Evolutionary conservation across 2,797 vertebrate species (phyloP), one percentile per base, ranked within the genome.

Genomic region (Gorsachius magnificus): DNA sequence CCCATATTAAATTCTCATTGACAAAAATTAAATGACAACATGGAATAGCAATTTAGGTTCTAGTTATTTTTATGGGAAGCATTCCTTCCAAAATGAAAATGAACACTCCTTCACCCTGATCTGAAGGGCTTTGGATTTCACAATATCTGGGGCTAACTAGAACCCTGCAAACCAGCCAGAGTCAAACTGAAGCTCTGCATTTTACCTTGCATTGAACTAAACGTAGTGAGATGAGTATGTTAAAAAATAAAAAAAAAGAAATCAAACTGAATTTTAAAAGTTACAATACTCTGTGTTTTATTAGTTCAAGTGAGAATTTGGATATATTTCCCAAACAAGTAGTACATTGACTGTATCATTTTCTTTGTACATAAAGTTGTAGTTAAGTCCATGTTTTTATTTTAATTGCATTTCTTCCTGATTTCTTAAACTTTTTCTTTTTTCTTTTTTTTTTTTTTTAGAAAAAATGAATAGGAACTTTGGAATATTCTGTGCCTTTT

Each of bases 41-140:
- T 9, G 29, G 61, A 79, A 78, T 2, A 75, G 64, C 17, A 83
- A 60, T 81, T 91, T 60, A 41, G 1, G 16, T 65, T 88, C 35
- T 24, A 46, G 69, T 22, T 58, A 61, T 87, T 96, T 92, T 75
- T 71, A 80, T 45, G 28, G 68, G 75, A 45, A 87, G 13, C 84
- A 84, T 87, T 93, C 70, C 38, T 95, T 84, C 60, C 31, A 58
- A 87, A 94, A 91, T 36, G 48, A 93, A 96, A 94, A 94, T 70
- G 89, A 93, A 92, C 68, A 57, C 29, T 8, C 56, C 41, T 93
- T 95, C 38, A 22, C 35, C 36, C 31, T 64, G 0, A 11, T 79
- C 26, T 5, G n/a, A 72, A 89, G 5, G 31, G 63, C 56, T 84
- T 83, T 61, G 78, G 36, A 53, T 74, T 79, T 84, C 77, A 84